Evolutionary conservation across 2,113 vertebrate species (phyloP).

Genomic region (Ardeotis arabs): DNA sequence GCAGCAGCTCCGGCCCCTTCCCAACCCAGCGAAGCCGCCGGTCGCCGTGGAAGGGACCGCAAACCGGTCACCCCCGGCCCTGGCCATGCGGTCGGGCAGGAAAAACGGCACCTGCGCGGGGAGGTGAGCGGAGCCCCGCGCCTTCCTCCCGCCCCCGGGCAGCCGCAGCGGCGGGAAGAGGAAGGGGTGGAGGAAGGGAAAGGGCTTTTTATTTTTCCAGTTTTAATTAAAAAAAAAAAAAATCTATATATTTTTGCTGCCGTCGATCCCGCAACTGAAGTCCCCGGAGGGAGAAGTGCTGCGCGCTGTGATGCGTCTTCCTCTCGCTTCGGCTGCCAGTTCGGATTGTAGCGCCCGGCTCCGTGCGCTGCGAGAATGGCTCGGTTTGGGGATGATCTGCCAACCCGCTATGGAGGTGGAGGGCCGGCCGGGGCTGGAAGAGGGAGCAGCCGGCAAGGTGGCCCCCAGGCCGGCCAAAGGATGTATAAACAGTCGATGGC

Average conservation of each 20-base stretch:
- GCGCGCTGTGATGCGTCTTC: slow-evolving; percentile 87
- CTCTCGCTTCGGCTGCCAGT: slow-evolving; percentile 75
- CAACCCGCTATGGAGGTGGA: slow-evolving; percentile 86
- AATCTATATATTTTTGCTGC: background rate
- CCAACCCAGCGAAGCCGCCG: background rate
- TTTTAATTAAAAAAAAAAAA: no score
- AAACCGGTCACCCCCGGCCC: background rate
- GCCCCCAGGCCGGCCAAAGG: slow-evolving; percentile 83
- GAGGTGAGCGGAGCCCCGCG: slow-evolving; percentile 39
- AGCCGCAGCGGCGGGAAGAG: background rate
- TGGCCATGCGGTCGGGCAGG: slow-evolving; percentile 26
- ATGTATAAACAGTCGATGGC: slow-evolving; percentile 96
- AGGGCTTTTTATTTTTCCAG: background rate
- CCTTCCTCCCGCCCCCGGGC: background rate
- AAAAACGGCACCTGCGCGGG: slow-evolving; percentile 18
- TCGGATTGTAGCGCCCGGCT: slow-evolving; percentile 79
- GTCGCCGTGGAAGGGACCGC: background rate
- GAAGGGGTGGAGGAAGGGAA: background rate
- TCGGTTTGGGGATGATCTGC: slow-evolving; percentile 93
- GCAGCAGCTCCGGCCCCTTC: slow-evolving; percentile 11
- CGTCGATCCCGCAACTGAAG: slow-evolving; percentile 22
- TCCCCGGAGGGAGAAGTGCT: slow-evolving; percentile 53
- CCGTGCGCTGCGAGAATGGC: slow-evolving; percentile 83
- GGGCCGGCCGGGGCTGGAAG: slow-evolving; percentile 77
- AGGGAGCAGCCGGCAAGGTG: slow-evolving; percentile 84